phyloP scores from a whole-genome alignment of 2,797 vertebrate species.

The Sebastes paucispinis region DNA sequence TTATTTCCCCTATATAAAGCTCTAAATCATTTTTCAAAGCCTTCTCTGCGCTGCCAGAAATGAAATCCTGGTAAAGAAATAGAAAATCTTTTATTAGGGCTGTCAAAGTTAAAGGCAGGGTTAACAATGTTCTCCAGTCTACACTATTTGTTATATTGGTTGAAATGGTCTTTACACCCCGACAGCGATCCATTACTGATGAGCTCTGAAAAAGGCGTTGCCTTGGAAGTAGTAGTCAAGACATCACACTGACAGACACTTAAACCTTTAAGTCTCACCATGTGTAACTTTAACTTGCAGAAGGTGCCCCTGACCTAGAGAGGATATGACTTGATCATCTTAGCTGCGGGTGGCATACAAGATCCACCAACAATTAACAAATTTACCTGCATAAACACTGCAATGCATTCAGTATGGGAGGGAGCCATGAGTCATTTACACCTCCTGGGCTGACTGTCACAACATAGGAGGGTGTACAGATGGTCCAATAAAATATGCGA shows the following conservation, averaged over 20 bases:
- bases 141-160: no score
- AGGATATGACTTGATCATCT: background rate
- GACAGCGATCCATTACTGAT: no score
- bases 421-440: conserved; percentile 29
- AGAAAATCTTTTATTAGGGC: background rate
- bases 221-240: no score
- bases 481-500: conserved; percentile 17
- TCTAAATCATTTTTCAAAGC: background rate
- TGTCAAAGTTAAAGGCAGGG: no score
- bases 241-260: no score
- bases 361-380: background rate
- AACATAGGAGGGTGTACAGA: conserved; percentile 14
- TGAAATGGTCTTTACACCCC: no score
- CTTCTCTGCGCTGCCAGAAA: background rate
- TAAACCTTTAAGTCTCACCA: background rate
- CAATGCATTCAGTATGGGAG: conserved; percentile 2
- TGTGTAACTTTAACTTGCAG: background rate
- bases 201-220: no score
- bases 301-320: background rate
- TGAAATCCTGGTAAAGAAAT: background rate
- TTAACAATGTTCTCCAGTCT: no score
- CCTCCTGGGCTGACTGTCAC: conserved; percentile 10
- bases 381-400: background rate
- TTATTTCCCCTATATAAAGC: background rate
- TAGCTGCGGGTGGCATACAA: background rate